Base-by-base conservation (phyloP, 2,797 vertebrate genomes). In the Cetoscarus ocellatus region DNA sequence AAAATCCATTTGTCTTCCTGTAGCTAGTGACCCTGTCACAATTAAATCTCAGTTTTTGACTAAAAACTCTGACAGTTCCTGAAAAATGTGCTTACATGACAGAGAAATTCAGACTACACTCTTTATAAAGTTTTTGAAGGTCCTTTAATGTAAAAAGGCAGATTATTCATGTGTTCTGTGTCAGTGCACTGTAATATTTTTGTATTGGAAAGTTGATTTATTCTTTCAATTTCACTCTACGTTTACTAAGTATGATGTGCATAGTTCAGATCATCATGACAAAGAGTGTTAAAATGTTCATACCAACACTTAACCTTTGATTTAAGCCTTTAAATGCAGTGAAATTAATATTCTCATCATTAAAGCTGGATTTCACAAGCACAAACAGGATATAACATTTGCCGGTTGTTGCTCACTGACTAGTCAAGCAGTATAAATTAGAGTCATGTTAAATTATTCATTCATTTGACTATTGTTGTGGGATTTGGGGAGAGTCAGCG, bases 361-460 rank as follows among this genome's bases (percentile, higher is more conserved):
- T 44, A 12, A 0, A 19, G 18, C 6, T 17, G 40, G 52, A 45
- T 13, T 36, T 40, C 36, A 18, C 49, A 53, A 0, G 9, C 10
- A 11, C 40, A 54, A 55, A 43, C 38, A 10, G 55, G n/a, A 13
- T 35, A 43, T 70, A 62, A 50, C 34, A 34, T 11, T 52, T 51
- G n/a, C 48, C 15, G n/a, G 5, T 47, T 49, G 54, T 47, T 15
- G 7, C 51, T 39, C 45, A 17, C 1, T 44, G 53, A 58, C 13
- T 36, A 18, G 50, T 54, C 47, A 61, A 49, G 14, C 47, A 42
- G 66, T 61, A 39, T 57, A 39, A 39, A 78, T 80, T 56, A 60
- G 42, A 51, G 8, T 53, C 2, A 2, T 52, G 62, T 67, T 80
- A 10, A 73, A 83, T 83, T 34, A 78, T 86, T 82, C 61, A 70